Conservation (phyloP, 37 sponge, comb jelly and placozoan species). For the Oscarella lobularis region DNA sequence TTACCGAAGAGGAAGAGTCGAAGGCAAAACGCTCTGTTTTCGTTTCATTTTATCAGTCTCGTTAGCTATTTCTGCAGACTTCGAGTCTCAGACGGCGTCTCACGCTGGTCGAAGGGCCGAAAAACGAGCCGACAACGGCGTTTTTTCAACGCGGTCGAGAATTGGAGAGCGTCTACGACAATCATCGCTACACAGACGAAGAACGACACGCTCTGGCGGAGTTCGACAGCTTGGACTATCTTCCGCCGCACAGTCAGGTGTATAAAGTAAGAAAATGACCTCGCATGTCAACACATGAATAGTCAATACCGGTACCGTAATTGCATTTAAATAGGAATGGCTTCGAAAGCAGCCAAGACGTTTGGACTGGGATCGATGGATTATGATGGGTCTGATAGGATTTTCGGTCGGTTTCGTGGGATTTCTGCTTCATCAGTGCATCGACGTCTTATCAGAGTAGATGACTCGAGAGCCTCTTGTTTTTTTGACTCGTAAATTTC, state of each 20-base stretch:
- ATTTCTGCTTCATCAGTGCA: conserved; percentile 28
- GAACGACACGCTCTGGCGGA: conserved; percentile 14
- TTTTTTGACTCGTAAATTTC: background rate
- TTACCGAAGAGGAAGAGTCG: too few species aligned
- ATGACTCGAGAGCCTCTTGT: background rate
- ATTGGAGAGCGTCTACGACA: conserved; percentile 9
- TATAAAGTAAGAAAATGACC: conserved; percentile 32
- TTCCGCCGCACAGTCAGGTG: conserved; percentile 22
- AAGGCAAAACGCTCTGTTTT: too few species aligned
- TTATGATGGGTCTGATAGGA: conserved; percentile 35
- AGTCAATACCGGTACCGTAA: background rate
- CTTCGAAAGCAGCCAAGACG: conserved; percentile 20
- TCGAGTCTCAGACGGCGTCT: too few species aligned
- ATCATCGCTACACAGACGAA: conserved; percentile 12
- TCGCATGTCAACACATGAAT: background rate
- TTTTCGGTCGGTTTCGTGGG: conserved; percentile 28
- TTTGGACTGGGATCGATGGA: conserved; percentile 39
- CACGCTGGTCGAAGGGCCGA: background rate
- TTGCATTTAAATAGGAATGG: conserved; percentile 21
- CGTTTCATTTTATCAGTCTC: too few species aligned
- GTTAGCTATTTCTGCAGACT: too few species aligned
- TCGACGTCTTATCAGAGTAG: conserved; percentile 5
- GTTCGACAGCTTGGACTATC: conserved; percentile 31
- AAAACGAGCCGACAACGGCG: background rate
- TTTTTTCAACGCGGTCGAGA: conserved; percentile 36